Evolutionary conservation across 2,888 invertebrate genomes (phyloP).

Genomic region (Ferdinandea cuprea): DNA sequence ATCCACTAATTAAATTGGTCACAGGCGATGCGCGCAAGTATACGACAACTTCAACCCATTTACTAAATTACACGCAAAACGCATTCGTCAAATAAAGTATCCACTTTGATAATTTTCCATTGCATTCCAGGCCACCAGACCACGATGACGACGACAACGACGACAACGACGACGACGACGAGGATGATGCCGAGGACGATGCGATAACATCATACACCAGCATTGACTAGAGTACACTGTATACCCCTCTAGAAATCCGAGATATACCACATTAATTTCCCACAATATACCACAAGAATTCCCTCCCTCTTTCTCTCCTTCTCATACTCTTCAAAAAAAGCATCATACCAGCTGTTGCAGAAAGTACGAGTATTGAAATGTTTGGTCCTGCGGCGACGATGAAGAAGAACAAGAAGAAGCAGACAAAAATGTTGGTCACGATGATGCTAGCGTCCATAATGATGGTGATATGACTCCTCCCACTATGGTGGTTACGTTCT

Average conservation of each 20-base stretch:
- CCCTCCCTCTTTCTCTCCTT: neutral
- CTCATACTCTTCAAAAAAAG: constrained; percentile 31
- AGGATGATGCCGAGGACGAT: too few species aligned
- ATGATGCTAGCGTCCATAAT: constrained; percentile 52
- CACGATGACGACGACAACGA: constrained; percentile 14
- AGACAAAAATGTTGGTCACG: constrained; percentile 53
- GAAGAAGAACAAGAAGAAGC: constrained; percentile 38
- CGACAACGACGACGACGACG: too few species aligned
- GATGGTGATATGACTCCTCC: constrained; percentile 62
- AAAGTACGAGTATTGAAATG: constrained; percentile 8
- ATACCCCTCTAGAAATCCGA: constrained; percentile 47
- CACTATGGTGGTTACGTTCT: constrained; percentile 37
- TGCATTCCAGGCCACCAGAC: constrained; percentile 38
- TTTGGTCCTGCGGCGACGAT: constrained; percentile 35
- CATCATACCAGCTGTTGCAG: constrained; percentile 16
- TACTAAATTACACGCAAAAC: constrained; percentile 71
- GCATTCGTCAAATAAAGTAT: constrained; percentile 72
- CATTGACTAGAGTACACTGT: neutral
- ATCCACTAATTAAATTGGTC: constrained; percentile 58
- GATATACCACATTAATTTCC: constrained; percentile 70
- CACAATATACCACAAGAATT: constrained; percentile 64
- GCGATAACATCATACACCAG: too few species aligned
- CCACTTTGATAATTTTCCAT: constrained; percentile 58
- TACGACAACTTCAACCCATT: constrained; percentile 60
- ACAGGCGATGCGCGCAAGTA: constrained; percentile 57